Conservation (phyloP, 2,113 vertebrate species). For the Scophthalmus maximus region DNA sequence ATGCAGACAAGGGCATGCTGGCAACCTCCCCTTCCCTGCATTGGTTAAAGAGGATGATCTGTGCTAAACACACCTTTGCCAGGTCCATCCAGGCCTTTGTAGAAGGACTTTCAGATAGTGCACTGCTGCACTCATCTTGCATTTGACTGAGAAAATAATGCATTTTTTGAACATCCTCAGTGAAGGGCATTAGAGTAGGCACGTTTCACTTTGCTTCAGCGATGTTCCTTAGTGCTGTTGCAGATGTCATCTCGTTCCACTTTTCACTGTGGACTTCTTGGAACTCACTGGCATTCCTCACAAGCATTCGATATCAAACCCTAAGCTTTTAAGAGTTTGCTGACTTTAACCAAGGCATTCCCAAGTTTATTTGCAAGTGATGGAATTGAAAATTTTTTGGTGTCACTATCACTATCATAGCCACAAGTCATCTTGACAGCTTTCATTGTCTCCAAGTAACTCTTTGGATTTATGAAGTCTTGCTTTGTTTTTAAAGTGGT, state of each 20-base stretch:
- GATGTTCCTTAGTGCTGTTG: conserved; percentile 48
- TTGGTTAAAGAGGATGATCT: conserved; percentile 28
- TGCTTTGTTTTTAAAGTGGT: too few relatives aligned
- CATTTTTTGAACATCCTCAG: conserved; percentile 41
- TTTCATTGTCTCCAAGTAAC: too few relatives aligned
- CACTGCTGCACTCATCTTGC: conserved; percentile 1
- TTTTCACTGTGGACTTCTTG: conserved; percentile 25
- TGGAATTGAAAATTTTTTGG: too few relatives aligned
- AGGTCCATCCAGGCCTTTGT: conserved; percentile 26
- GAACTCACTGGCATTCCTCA: conserved; percentile 46
- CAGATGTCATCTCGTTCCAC: conserved; percentile 49
- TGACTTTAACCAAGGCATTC: conserved; percentile 51
- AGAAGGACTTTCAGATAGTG: conserved; percentile 20
- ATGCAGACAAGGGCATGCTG: conserved; percentile 37
- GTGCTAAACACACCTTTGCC: conserved; percentile 23
- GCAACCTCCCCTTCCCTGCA: conserved; percentile 24
- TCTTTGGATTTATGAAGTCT: too few relatives aligned
- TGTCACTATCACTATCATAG: too few relatives aligned
- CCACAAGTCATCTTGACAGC: too few relatives aligned
- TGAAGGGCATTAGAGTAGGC: conserved; percentile 34
- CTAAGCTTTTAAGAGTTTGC: conserved; percentile 49
- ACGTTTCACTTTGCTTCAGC: conserved; percentile 44
- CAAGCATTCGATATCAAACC: conserved; percentile 51
- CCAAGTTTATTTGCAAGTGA: conserved; percentile 62
- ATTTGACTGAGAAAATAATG: conserved; percentile 27